These are phyloP conservation scores for Drosophila bocqueti DNA, from an alignment of 1,140 invertebrate species.

Conservation along the genomic window DNA sequence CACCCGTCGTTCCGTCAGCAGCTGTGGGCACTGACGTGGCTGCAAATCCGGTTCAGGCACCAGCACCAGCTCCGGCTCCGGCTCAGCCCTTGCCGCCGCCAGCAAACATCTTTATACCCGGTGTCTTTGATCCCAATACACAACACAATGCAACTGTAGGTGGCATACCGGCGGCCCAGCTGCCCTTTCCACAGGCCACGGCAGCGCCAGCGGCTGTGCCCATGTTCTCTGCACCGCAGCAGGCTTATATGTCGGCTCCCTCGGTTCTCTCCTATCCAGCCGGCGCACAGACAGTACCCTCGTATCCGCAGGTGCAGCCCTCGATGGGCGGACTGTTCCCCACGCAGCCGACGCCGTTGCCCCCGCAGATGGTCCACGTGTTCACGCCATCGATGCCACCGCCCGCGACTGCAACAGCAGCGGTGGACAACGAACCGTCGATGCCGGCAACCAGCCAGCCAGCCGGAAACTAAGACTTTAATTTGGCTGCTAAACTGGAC, in stretches of 20 bases:
- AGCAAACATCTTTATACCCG: conserved; percentile 69
- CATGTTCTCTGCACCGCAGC: conserved; percentile 58
- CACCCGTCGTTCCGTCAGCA: not conserved
- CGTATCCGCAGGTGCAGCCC: conserved; percentile 83
- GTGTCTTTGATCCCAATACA: conserved; percentile 60
- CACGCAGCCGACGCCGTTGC: conserved; percentile 75
- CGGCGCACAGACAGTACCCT: conserved; percentile 73
- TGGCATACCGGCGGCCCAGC: conserved; percentile 68
- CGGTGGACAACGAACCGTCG: conserved; percentile 15
- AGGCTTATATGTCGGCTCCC: conserved; percentile 78
- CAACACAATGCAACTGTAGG: conserved; percentile 40
- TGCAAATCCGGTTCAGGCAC: conserved; percentile 10
- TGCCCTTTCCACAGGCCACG: conserved; percentile 75
- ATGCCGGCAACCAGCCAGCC: conserved; percentile 2
- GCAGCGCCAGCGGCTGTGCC: conserved; percentile 42
- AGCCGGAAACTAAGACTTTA: conserved; percentile 36
- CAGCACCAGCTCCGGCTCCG: conserved; percentile 9
- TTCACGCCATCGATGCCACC: conserved; percentile 42
- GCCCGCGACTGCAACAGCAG: conserved; percentile 14
- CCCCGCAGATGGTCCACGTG: conserved; percentile 76
- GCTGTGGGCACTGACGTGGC: conserved; percentile 7
- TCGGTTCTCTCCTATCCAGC: conserved; percentile 73
- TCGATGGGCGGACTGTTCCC: conserved; percentile 77
- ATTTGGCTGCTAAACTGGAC: conserved; percentile 24
- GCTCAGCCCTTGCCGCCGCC: conserved; percentile 52